Conservation (phyloP, 1,140 invertebrate species). For the Drosophila pandora region DNA sequence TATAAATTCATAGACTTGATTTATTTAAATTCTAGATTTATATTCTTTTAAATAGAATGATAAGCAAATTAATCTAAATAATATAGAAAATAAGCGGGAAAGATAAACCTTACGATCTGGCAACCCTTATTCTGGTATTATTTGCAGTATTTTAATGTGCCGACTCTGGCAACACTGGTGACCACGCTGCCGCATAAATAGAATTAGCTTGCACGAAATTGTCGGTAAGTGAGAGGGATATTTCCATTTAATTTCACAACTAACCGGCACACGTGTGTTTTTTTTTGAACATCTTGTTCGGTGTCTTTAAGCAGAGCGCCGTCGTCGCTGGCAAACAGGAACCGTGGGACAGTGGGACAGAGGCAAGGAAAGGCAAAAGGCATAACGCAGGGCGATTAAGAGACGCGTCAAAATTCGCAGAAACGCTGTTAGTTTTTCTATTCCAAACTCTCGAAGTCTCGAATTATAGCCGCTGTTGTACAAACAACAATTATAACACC, state of each 20-base stretch:
- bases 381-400: background rate
- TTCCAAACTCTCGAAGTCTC: background rate
- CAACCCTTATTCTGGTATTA: too few relatives aligned
- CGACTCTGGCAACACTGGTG: background rate
- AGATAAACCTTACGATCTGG: too few relatives aligned
- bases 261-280: background rate
- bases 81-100: too few relatives aligned
- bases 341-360: background rate
- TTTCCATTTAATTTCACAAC: background rate
- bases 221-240: background rate
- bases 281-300: background rate
- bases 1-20: too few relatives aligned
- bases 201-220: conserved; percentile 3
- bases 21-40: too few relatives aligned
- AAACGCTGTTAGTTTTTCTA: background rate
- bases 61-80: too few relatives aligned
- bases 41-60: too few relatives aligned
- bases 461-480: conserved; percentile 1
- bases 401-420: background rate
- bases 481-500: conserved; percentile 8
- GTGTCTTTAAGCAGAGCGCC: background rate
- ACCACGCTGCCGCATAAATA: conserved; percentile 6
- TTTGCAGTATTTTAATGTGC: too few relatives aligned
- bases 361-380: background rate
- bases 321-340: background rate